phyloP scores from a whole-genome alignment of 30 jellyfish, hydroid and myxozoan genomes.

The Rhopilema esculentum region DNA sequence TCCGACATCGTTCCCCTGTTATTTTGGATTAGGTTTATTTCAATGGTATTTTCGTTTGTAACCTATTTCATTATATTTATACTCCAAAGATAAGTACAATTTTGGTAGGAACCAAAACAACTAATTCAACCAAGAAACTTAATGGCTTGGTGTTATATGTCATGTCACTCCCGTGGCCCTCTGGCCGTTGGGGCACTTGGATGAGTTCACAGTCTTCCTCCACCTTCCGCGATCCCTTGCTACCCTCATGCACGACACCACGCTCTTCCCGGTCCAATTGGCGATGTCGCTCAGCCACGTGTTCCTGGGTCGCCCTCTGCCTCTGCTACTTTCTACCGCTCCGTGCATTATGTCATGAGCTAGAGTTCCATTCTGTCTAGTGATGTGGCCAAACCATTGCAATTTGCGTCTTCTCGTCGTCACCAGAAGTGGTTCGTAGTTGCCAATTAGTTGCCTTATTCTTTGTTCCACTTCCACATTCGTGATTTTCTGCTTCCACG shows the following conservation, averaged over 20 bases:
- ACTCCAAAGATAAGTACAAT: too few relatives aligned
- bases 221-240: slow-evolving; percentile 12
- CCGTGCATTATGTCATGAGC: slow-evolving; percentile 48
- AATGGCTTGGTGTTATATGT: too few relatives aligned
- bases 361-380: slow-evolving; percentile 43
- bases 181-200: slow-evolving; percentile 60
- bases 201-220: slow-evolving; percentile 25
- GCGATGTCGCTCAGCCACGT: slow-evolving; percentile 35
- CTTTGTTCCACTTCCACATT: slow-evolving; percentile 17
- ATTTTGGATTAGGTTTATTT: too few relatives aligned
- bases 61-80: too few relatives aligned
- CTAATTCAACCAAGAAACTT: too few relatives aligned
- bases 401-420: slow-evolving; percentile 50
- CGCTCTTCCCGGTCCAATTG: slow-evolving; percentile 41
- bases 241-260: slow-evolving; percentile 8
- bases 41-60: too few relatives aligned
- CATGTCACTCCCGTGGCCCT: not conserved
- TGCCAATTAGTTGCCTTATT: slow-evolving; percentile 7
- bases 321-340: slow-evolving; percentile 37
- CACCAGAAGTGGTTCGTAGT: slow-evolving; percentile 26
- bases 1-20: too few relatives aligned
- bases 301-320: slow-evolving; percentile 48
- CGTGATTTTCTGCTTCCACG: slow-evolving; percentile 45
- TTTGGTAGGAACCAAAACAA: too few relatives aligned
- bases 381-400: slow-evolving; percentile 55